Percentiles rank a stretch among this genome's conserved stretches.
Conservation (phyloP, 2,797 vertebrate species). For the Gymnodraco acuticeps region DNA sequence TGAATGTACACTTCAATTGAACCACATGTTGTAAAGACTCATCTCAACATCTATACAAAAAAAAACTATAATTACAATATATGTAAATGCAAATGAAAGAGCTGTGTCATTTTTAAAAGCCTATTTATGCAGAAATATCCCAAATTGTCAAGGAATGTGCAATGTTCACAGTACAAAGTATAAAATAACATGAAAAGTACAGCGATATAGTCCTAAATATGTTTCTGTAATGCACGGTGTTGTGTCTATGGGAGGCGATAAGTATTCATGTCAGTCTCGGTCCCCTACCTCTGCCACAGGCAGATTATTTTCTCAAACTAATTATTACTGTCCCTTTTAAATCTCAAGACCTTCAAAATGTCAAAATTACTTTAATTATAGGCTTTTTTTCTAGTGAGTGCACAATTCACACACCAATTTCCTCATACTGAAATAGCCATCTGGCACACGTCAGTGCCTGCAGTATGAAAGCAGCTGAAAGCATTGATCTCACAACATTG, state of each 20-base stretch:
- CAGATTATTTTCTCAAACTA: not conserved
- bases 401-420: conserved; percentile 40
- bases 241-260: too few species aligned
- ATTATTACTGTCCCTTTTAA: conserved; percentile 9
- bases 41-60: not conserved
- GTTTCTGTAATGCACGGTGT: too few species aligned
- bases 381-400: conserved; percentile 20
- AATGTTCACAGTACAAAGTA: too few species aligned
- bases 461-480: conserved; percentile 41
- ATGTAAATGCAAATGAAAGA: too few species aligned
- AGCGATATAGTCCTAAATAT: too few species aligned
- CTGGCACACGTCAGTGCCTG: conserved; percentile 43
- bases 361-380: conserved; percentile 29
- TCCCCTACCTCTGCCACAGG: too few species aligned
- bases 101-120: too few species aligned
- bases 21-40: not conserved
- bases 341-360: conserved; percentile 8
- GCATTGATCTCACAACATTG: conserved; percentile 55
- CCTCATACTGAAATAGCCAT: conserved; percentile 54
- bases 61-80: too few species aligned
- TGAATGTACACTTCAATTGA: conserved; percentile 1
- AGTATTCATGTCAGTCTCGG: too few species aligned
- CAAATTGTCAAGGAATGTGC: too few species aligned
- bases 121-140: too few species aligned
- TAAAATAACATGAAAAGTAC: too few species aligned